These are phyloP conservation scores for Cyprinodon diabolis DNA, from an alignment of 2,797 vertebrate species.

Conservation along the genomic window DNA sequence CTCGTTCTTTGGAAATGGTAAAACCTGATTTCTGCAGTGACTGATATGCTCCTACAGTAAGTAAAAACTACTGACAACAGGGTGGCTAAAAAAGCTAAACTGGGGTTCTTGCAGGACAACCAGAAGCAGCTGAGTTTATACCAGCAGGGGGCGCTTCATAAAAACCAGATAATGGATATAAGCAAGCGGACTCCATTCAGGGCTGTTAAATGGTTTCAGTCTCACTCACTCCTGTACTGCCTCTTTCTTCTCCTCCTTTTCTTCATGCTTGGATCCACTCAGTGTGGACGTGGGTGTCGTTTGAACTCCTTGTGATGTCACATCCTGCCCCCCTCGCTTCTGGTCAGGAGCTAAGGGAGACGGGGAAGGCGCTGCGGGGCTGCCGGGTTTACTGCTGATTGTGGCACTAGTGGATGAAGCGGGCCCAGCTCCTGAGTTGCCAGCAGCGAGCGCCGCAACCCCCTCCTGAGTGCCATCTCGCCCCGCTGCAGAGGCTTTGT, in stretches of 20 bases:
- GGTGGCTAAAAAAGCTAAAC: too few relatives aligned
- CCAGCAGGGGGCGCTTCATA: not conserved
- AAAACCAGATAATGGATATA: not conserved
- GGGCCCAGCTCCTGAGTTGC: conserved; percentile 33
- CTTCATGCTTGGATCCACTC: conserved; percentile 87
- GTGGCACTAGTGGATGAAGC: conserved; percentile 47
- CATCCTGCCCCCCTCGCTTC: conserved; percentile 89
- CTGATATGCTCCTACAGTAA: not conserved
- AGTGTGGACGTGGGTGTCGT: conserved; percentile 85
- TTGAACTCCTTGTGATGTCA: conserved; percentile 96
- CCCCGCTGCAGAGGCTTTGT: conserved; percentile 81
- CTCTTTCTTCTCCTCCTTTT: conserved; percentile 95
- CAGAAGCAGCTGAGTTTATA: not conserved
- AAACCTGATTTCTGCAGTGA: not conserved
- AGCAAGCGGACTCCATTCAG: too few relatives aligned
- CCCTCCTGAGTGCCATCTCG: conserved; percentile 60
- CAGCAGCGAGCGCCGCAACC: conserved; percentile 39
- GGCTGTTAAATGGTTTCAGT: not conserved
- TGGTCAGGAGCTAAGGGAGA: conserved; percentile 83
- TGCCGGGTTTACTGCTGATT: conserved; percentile 87
- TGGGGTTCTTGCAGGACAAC: too few relatives aligned
- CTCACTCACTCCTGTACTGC: conserved; percentile 91
- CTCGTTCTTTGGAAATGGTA: not conserved
- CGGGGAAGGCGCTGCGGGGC: conserved; percentile 88
- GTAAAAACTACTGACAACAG: too few relatives aligned